A percentile compares a stretch with the other conserved stretches of the same genome.
phyloP scores from a whole-genome alignment of 2,888 invertebrate species.

The Trisateles emortualis region DNA sequence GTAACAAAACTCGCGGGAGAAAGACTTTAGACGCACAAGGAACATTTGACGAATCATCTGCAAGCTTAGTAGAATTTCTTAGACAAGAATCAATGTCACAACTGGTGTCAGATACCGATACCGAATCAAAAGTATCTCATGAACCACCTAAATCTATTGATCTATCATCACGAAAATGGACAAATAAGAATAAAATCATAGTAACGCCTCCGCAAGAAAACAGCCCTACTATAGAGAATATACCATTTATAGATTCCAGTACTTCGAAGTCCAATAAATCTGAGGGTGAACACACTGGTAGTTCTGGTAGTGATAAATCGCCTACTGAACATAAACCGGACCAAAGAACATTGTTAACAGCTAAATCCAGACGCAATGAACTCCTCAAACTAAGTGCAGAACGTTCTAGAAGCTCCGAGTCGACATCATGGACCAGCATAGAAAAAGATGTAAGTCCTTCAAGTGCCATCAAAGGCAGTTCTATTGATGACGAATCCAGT shows the following conservation, averaged over 20 bases:
- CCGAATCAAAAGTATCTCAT: slow-evolving; percentile 64
- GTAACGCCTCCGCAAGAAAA: slow-evolving; percentile 88
- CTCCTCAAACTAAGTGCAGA: slow-evolving; percentile 90
- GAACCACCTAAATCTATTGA: slow-evolving; percentile 68
- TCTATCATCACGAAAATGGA: slow-evolving; percentile 76
- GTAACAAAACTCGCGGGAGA: slow-evolving; percentile 57
- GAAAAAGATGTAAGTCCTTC: slow-evolving; percentile 90
- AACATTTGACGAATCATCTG: slow-evolving; percentile 87
- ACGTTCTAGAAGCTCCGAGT: slow-evolving; percentile 92
- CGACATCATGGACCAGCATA: slow-evolving; percentile 93
- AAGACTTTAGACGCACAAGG: slow-evolving; percentile 84
- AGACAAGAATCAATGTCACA: slow-evolving; percentile 79
- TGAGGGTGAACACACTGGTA: slow-evolving; percentile 79
- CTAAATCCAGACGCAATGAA: slow-evolving; percentile 84
- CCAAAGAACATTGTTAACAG: slow-evolving; percentile 71
- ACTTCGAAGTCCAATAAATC: slow-evolving; percentile 76
- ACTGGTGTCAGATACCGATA: slow-evolving; percentile 72
- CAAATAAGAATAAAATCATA: slow-evolving; percentile 86
- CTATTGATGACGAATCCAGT: slow-evolving; percentile 91
- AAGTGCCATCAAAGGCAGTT: slow-evolving; percentile 89
- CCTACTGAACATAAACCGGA: slow-evolving; percentile 76
- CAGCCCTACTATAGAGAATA: slow-evolving; percentile 87
- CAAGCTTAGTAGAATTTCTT: slow-evolving; percentile 82
- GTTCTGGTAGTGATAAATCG: slow-evolving; percentile 80
- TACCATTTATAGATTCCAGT: slow-evolving; percentile 80